phyloP scores from a whole-genome alignment of 2,113 vertebrate species.

The Microtus pennsylvanicus region DNA sequence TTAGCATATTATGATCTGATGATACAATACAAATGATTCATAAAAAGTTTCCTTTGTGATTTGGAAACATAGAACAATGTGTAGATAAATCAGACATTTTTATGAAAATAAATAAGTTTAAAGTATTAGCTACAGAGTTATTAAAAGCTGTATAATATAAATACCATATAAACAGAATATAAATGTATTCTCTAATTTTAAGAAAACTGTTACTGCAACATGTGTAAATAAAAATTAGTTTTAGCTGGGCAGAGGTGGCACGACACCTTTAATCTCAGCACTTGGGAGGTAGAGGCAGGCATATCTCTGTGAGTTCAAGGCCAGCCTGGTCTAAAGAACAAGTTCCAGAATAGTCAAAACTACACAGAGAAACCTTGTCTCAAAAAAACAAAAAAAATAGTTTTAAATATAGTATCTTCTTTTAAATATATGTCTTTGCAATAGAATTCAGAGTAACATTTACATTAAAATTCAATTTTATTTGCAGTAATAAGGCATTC shows the following conservation, averaged over 20 bases:
- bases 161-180: neutral
- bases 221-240: conserved; percentile 33
- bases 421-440: neutral
- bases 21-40: neutral
- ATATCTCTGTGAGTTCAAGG: too few relatives aligned
- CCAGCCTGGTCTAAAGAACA: too few relatives aligned
- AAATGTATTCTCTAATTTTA: conserved; percentile 29
- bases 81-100: neutral
- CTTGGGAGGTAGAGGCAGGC: too few relatives aligned
- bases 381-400: neutral
- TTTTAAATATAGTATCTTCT: neutral
- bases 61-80: conserved; percentile 4
- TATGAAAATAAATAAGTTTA: neutral
- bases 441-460: neutral
- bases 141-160: conserved; percentile 11
- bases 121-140: neutral
- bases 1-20: neutral
- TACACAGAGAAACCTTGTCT: too few relatives aligned
- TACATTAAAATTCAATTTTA: conserved; percentile 41
- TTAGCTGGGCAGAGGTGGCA: neutral
- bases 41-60: neutral
- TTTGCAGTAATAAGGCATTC: neutral
- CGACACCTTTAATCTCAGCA: too few relatives aligned
- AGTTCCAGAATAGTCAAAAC: too few relatives aligned
- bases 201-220: neutral